Base-by-base conservation (phyloP, 2,888 invertebrate species). In the Eupsilia transversa region DNA sequence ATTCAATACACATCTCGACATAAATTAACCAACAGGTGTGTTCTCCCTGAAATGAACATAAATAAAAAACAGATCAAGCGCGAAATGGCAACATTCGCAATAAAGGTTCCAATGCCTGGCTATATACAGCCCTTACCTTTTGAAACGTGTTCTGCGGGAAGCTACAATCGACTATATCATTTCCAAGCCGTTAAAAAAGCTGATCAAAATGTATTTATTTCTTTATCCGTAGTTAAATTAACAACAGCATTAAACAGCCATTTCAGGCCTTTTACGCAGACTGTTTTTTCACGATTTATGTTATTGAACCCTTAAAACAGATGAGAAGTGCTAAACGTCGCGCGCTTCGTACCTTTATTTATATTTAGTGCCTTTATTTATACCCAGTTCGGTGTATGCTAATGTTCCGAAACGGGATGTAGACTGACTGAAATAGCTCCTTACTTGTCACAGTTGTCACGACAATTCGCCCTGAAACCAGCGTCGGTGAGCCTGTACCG, bases 21-120 rank as follows among this genome's bases (percentile, higher is more conserved):
- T 92, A 92, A 92, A 93, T 92, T 91, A 89, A 88, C 89, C 90
- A 91, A 93, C 93, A 93, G 92, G 92, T 93, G 93, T 89, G 86
- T 86, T 86, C 87, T 90, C 87, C 88, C 87, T 89, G 82, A 89
- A 90, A 90, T 89, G 82, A 87, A 89, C 89, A 90, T 90, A 92
- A 83, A 84, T 86, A 87, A 83, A 90, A 91, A 91, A 90, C 87
- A 83, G 86, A 89, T 88, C 85, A 85, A 80, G 72, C 80, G 56
- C 78, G 81, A 80, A 86, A 86, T 76, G 75, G 74, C 78, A 85
- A 83, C 80, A 84, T 83, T 82, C 54, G 80, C 82, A 83, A 79
- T 87, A 78, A 84, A 77, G 69, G 73, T 56, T 66, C 72, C 77
- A 69, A 75, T 73, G 78, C 74, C 76, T 72, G 64, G 79, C 75